A percentile compares a stretch with the other conserved stretches of the same genome.
Evolutionary conservation across 2,797 vertebrate genomes (phyloP).

Genomic region (Cetoscarus ocellatus): DNA sequence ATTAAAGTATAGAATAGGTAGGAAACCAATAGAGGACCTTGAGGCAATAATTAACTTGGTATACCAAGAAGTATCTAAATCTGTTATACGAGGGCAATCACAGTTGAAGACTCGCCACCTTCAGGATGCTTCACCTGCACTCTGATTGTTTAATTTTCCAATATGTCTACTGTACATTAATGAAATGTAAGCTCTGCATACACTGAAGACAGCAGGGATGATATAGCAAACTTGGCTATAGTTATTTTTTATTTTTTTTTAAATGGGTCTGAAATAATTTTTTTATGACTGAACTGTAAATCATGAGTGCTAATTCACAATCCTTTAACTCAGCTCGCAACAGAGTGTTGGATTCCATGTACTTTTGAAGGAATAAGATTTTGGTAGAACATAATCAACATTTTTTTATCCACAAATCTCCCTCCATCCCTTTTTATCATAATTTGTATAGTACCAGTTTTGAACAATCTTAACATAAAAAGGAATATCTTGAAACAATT

Average conservation of each 20-base stretch:
- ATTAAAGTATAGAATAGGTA: constrained; percentile 61
- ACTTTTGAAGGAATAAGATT: too few species aligned
- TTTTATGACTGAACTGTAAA: not conserved
- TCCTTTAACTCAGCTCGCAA: too few species aligned
- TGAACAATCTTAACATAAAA: too few species aligned
- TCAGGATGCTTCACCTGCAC: not conserved
- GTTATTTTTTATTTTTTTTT: not conserved
- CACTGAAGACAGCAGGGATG: not conserved
- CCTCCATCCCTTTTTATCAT: too few species aligned
- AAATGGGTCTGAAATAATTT: not conserved
- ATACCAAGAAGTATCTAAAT: constrained; percentile 39
- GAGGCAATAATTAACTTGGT: constrained; percentile 57
- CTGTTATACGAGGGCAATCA: constrained; percentile 49
- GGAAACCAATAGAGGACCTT: constrained; percentile 58
- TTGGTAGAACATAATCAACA: too few species aligned
- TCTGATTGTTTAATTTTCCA: constrained; percentile 51
- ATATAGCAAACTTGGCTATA: not conserved
- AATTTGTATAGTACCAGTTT: too few species aligned
- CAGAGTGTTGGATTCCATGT: too few species aligned
- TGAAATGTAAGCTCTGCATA: constrained; percentile 3
- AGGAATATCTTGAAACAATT: too few species aligned
- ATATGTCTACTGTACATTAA: constrained; percentile 36
- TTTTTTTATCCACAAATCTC: too few species aligned
- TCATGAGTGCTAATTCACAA: too few species aligned
- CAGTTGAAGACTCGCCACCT: constrained; percentile 33